Evolutionary conservation across 1,140 invertebrate species (phyloP), one percentile per base, ranked within the genome.

Genomic region (Muscidifurax raptorellus): DNA sequence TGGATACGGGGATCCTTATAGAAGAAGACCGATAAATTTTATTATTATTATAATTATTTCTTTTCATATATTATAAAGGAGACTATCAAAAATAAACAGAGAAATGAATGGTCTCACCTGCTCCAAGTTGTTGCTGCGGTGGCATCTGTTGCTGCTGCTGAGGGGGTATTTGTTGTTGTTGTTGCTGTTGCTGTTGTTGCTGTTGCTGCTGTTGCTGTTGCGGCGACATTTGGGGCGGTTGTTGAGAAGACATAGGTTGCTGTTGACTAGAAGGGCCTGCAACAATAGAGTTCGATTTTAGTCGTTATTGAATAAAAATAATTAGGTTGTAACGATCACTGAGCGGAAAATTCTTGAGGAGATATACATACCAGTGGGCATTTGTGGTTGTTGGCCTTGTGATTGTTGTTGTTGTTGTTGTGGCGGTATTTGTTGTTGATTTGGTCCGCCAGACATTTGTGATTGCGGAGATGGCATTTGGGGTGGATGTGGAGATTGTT

Each of bases 331-430:
- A n/a, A n/a, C n/a, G n/a, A n/a, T n/a, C n/a, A n/a, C n/a, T n/a
- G n/a, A n/a, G n/a, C n/a, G n/a, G n/a, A n/a, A n/a, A n/a, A n/a
- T n/a, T n/a, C n/a, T n/a, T n/a, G n/a, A n/a, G n/a, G n/a, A 74
- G 4, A 32, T 40, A 30, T n/a, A 67, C 25, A 2, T 67, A 83
- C 81, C 81, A 74, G 76, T 64, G 59, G 66, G 67, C n/a, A 84
- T 84, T 40, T 82, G 83, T 22, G 75, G 84, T 25, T 84, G 88
- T n/a, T 74, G 89, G 82, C 72, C 87, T 52, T 74, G 86, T 74
- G 89, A 89, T 15, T 78, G 84, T 47, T 75, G 86, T 76, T 90
- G 90, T 18, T 78, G 84, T 52, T 85, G 83, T 27, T 87, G 88
- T 5, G 86, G 79, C 18, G 85, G 83, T 36, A 84, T 84, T 66